Conservation (phyloP, 2,888 invertebrate genomes). For the Scaptomyza parva region DNA sequence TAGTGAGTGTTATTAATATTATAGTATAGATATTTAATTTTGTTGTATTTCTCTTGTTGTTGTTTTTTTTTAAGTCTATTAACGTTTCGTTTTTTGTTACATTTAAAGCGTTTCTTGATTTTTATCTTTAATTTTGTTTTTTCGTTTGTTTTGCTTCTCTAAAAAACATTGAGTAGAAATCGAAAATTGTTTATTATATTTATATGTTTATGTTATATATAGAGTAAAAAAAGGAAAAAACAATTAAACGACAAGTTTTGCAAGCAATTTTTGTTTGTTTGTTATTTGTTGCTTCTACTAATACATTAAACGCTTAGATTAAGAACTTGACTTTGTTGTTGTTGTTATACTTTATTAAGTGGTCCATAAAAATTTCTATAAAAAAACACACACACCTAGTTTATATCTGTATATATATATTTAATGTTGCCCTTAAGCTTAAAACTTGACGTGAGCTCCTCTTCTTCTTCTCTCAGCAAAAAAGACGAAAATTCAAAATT, state of each 20-base stretch:
- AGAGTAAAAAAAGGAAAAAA: constrained; percentile 24
- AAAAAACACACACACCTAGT: constrained; percentile 38
- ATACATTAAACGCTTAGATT: constrained; percentile 32
- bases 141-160: constrained; percentile 53
- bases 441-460: constrained; percentile 8
- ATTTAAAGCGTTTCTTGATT: constrained; percentile 75
- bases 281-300: constrained; percentile 9
- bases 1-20: constrained; percentile 43
- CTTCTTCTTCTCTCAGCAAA: constrained; percentile 14
- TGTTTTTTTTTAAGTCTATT: constrained; percentile 65
- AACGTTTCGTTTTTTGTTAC: constrained; percentile 80
- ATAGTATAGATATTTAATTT: background rate
- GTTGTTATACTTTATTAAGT: constrained; percentile 41
- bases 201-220: constrained; percentile 12
- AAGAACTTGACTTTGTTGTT: constrained; percentile 37
- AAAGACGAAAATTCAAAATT: constrained; percentile 9
- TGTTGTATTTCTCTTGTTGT: constrained; percentile 24
- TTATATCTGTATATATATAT: constrained; percentile 4
- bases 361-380: constrained; percentile 77
- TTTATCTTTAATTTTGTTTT: constrained; percentile 24
- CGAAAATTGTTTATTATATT: constrained; percentile 45
- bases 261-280: constrained; percentile 21
- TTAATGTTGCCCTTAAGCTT: constrained; percentile 21
- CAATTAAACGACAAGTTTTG: constrained; percentile 43
- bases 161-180: constrained; percentile 72